Base-by-base conservation (phyloP, 2,888 invertebrate genomes). In the Andrena camellia region DNA sequence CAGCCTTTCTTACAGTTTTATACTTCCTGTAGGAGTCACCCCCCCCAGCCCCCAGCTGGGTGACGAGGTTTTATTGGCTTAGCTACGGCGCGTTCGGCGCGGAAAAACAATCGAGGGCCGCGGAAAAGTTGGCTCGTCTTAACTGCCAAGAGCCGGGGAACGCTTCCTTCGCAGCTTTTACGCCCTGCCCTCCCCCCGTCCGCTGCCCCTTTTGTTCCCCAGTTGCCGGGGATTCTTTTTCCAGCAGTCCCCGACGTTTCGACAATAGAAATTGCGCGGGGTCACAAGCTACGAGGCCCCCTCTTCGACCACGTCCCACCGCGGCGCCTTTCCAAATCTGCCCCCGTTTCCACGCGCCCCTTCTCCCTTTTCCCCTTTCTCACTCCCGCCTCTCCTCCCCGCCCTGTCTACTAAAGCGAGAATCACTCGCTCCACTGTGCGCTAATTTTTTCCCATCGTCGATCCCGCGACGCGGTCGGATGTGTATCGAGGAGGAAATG, bases 51-150 rank as follows among this genome's bases (percentile, higher is more conserved):
- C 31, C 29, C 42, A 42, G 42, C 42, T 42, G 52, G 10, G 54
- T 26, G 83, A 29, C 57, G 77, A 73, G 82, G 86, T 90, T 91
- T 91, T 91, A 91, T 91, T 91, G 90, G 89, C 87, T 89, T 80
- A 83, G 72, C 83, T 79, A 70, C 74, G 66, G 69, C 66, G 72
- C 72, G 81, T 75, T 80, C 72, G 54, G 62, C 77, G 79, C 77
- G 88, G 87, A 88, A 90, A 91, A 90, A 91, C 91, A 91, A 92
- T 91, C 86, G 87, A 84, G 78, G 79, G 78, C 83, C 87, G 78
- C 81, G 85, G 87, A 86, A 86, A 91, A 90, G 84, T 91, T 91
- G 88, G 89, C 89, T 89, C 85, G 89, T 87, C 90, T 90, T 84
- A 87, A 88, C 84, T 82, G 86, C 62, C 81, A 84, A 81, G 71